These are phyloP conservation scores for Trissoscelio sp. DNA, from an alignment of 2,888 invertebrate genomes.

Conservation along the genomic window DNA sequence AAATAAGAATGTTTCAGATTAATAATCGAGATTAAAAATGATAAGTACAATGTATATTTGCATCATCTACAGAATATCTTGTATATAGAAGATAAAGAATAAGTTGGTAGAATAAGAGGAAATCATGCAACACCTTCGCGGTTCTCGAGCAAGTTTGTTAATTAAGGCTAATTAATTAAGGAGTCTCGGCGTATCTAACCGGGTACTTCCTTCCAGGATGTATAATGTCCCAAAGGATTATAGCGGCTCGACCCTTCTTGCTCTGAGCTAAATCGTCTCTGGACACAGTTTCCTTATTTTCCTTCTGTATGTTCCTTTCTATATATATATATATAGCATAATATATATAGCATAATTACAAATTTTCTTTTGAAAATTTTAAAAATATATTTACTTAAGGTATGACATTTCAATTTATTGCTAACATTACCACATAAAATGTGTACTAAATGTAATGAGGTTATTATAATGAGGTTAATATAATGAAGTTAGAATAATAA, in stretches of 20 bases:
- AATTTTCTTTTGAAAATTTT: no score
- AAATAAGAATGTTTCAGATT: neutral
- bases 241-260: constrained; percentile 53
- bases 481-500: no score
- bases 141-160: constrained; percentile 79
- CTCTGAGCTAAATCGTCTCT: constrained; percentile 44
- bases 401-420: no score
- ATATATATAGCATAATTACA: no score
- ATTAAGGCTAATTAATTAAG: constrained; percentile 82
- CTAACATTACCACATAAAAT: no score
- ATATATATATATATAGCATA: no score
- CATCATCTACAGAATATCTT: constrained; percentile 5
- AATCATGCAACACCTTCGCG: constrained; percentile 65
- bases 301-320: no score
- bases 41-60: constrained; percentile 30
- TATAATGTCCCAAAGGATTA: constrained; percentile 61
- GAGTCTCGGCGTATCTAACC: constrained; percentile 72
- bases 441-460: no score
- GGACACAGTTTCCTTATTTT: constrained; percentile 58
- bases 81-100: constrained; percentile 38
- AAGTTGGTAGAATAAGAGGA: constrained; percentile 36
- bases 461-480: no score
- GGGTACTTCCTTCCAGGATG: constrained; percentile 63
- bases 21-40: neutral
- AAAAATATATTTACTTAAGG: no score